phyloP scores from a whole-genome alignment of 2,113 vertebrate genomes.

The Eretmochelys imbricata region DNA sequence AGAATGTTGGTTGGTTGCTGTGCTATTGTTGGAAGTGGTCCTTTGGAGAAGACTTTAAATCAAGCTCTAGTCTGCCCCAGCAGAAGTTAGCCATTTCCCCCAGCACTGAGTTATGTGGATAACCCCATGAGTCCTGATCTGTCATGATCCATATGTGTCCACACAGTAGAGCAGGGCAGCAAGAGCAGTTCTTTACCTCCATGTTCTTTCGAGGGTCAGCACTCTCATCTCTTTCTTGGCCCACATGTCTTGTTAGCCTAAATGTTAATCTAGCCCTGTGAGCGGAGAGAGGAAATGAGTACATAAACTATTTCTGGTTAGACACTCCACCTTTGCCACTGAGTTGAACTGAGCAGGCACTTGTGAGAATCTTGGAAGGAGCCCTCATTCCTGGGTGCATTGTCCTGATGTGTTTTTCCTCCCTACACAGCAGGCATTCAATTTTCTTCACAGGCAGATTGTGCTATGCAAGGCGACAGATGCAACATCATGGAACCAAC shows the following conservation, averaged over 20 bases:
- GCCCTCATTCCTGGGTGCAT: background rate
- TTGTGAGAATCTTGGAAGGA: background rate
- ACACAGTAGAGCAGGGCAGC: background rate
- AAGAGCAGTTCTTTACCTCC: background rate
- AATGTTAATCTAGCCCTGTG: too few species aligned
- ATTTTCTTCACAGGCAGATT: background rate
- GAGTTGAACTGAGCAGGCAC: background rate
- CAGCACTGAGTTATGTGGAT: background rate
- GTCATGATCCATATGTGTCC: background rate
- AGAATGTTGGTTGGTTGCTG: background rate
- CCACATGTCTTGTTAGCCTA: too few species aligned
- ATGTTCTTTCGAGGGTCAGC: background rate
- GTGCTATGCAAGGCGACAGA: background rate
- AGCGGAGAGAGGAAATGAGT: too few species aligned
- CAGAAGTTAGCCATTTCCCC: background rate
- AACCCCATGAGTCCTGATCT: too few species aligned
- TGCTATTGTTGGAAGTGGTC: background rate
- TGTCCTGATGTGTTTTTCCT: background rate
- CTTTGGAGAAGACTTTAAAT: background rate
- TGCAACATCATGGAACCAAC: background rate
- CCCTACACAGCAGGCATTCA: background rate
- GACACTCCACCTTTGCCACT: too few species aligned
- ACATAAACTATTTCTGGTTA: too few species aligned
- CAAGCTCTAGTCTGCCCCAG: background rate
- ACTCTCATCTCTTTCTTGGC: too few species aligned